Evolutionary conservation across 2,113 vertebrate species (phyloP).

Genomic region (Rhodinocichla rosea): DNA sequence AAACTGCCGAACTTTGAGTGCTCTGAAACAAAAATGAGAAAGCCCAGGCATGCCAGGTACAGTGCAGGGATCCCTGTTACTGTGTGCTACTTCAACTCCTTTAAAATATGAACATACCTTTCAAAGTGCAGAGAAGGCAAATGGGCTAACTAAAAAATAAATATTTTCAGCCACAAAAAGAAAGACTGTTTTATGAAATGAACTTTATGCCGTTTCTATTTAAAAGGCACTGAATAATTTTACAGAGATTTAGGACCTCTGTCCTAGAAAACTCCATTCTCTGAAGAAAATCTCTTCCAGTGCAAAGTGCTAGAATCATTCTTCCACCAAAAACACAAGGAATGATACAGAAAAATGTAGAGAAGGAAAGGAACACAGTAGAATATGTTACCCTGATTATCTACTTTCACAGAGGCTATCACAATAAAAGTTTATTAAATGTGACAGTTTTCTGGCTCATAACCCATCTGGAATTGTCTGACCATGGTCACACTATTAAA

Average conservation of each 20-base stretch:
- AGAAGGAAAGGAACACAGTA: not conserved
- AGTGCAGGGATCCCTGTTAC: not conserved
- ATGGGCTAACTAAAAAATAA: not conserved
- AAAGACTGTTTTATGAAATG: not conserved
- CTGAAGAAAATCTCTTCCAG: not conserved
- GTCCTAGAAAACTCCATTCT: slow-evolving; percentile 4
- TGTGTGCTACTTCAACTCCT: not conserved
- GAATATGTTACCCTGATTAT: not conserved
- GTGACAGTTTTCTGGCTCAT: slow-evolving; percentile 7
- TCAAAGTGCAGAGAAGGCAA: not conserved
- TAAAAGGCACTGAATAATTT: not conserved
- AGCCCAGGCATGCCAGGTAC: not conserved
- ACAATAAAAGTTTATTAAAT: not conserved
- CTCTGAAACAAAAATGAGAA: not conserved
- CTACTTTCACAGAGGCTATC: not conserved
- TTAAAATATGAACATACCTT: not conserved
- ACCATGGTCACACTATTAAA: not conserved
- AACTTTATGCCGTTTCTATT: not conserved
- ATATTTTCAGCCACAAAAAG: not conserved
- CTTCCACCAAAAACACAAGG: not conserved
- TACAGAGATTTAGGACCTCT: not conserved
- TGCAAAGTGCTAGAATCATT: not conserved
- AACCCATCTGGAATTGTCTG: not conserved
- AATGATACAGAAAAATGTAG: not conserved
- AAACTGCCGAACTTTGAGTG: not conserved